Conservation (phyloP, 2,113 vertebrate genomes). For the Colinus virginianus region DNA sequence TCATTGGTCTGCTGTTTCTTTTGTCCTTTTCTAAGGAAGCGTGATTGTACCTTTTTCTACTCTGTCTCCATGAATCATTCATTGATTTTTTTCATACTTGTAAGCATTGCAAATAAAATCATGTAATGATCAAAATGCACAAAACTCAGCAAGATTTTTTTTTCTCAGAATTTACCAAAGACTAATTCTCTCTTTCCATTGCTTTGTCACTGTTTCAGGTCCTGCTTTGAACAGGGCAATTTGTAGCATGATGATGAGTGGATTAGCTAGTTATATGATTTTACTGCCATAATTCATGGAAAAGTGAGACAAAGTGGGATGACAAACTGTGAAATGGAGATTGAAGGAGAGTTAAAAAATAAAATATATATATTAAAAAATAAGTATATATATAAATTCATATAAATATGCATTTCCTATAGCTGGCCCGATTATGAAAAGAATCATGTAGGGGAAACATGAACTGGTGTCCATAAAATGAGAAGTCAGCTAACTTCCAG, state of each 20-base stretch:
- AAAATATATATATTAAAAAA: no score
- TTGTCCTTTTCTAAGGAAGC: neutral
- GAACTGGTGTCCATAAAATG: neutral
- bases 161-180: neutral
- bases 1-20: neutral
- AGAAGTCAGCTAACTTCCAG: neutral
- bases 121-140: neutral
- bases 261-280: neutral
- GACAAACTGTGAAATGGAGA: neutral
- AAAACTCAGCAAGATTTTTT: neutral
- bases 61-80: accelerated
- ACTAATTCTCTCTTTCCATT: neutral
- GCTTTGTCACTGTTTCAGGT: neutral
- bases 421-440: neutral
- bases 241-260: neutral
- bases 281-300: neutral
- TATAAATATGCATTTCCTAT: neutral
- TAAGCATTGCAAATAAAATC: neutral
- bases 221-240: neutral
- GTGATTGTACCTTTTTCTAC: accelerated
- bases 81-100: neutral
- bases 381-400: no score
- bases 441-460: neutral
- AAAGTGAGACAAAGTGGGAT: neutral
- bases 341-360: neutral